Percentiles rank a stretch among this genome's conserved stretches.
Conservation (phyloP, 2,797 vertebrate species). For the Peromyscus melanophrys region DNA sequence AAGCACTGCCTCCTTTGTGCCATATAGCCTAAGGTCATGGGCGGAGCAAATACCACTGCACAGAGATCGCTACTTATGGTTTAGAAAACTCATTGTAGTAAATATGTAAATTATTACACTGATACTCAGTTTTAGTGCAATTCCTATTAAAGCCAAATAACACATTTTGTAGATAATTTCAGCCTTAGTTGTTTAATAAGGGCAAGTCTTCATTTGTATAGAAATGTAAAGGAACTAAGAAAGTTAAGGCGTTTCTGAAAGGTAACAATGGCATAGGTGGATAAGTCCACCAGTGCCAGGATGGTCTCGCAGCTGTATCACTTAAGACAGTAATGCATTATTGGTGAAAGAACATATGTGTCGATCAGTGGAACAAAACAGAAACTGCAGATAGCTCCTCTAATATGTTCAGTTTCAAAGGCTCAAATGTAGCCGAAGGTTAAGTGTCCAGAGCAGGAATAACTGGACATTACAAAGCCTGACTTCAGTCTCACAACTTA, state of each 20-base stretch:
- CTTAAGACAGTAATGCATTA: neutral
- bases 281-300: neutral
- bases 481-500: neutral
- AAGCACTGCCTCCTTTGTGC: no score
- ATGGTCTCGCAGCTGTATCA: neutral
- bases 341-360: neutral
- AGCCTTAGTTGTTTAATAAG: neutral
- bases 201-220: neutral
- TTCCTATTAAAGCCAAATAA: conserved; percentile 35
- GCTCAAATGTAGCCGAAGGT: neutral
- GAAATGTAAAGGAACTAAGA: neutral
- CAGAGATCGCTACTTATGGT: neutral
- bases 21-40: no score
- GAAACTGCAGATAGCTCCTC: neutral
- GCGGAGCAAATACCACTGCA: no score
- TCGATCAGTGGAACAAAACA: neutral
- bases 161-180: conserved; percentile 1
- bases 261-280: neutral
- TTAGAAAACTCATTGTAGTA: neutral
- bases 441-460: neutral
- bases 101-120: conserved; percentile 9
- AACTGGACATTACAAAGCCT: neutral
- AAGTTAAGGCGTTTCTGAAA: conserved; percentile 17
- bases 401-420: neutral
- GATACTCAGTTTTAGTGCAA: conserved; percentile 4